Evolutionary conservation across 2,797 vertebrate genomes (phyloP), one percentile per base, ranked within the genome.

Genomic region (Dermochelys coriacea): DNA sequence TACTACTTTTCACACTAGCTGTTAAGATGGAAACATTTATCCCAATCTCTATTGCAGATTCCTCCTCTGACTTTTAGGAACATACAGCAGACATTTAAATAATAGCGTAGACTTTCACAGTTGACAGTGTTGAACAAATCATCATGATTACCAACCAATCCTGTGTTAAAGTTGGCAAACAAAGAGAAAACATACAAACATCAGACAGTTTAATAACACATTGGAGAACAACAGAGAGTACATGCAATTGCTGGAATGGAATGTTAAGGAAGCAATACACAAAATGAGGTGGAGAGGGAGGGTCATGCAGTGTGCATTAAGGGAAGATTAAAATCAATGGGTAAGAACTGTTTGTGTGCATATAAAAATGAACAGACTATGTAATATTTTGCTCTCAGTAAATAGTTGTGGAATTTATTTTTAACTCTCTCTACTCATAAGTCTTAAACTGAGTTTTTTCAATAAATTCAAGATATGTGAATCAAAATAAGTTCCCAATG

Each of bases 31-130:
- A 75, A 75, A 45, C 10, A 61, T 19, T 15, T 59, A 51, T 49
- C 71, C 41, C 74, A 1, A 27, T 75, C 61, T 29, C 27, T n/a
- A 47, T 10, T 0, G 0, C 47, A 27, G 71, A 21, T 86, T 47
- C 12, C 8, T 75, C 15, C 7, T 29, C 27, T 45, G n/a, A 52
- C 18, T n/a, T 68, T 68, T 19, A 68, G 34, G 61, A 68, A 68
- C 3, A 19, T 37, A 51, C 21, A 47, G 61, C 54, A 83, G 80
- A 50, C 8, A 6, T 31, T 80, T 27, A 88, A 77, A 45, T 57
- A 86, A 84, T n/a, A 90, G 25, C 31, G 4, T 27, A 41, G 3
- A 21, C 9, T 78, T 34, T 84, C 47, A 50, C 34, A 82, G 51
- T 57, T 1, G 0, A 31, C 25, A 64, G 31, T 2, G 12, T 37